These are phyloP conservation scores for Antigone vipio DNA, from an alignment of 2,113 vertebrate genomes.

Conservation along the genomic window DNA sequence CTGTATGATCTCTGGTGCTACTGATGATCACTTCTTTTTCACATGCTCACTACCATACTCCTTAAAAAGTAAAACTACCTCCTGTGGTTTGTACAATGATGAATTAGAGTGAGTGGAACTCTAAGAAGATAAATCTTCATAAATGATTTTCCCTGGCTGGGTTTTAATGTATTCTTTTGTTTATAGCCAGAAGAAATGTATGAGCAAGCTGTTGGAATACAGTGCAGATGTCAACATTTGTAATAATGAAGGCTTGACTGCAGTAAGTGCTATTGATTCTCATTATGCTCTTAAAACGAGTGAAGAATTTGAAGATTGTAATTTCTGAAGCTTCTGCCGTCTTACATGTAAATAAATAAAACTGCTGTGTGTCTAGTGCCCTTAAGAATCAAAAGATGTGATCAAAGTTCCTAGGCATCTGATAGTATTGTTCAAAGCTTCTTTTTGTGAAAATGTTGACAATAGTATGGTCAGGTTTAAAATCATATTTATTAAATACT, in stretches of 20 bases:
- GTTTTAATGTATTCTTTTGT: conserved; percentile 45
- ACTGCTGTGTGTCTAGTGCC: neutral
- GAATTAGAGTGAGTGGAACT: neutral
- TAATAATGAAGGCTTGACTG: conserved; percentile 98
- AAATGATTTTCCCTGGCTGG: neutral
- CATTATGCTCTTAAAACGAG: neutral
- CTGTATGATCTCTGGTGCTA: neutral
- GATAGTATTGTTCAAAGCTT: neutral
- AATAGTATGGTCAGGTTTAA: neutral
- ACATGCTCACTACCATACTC: neutral
- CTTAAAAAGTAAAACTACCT: neutral
- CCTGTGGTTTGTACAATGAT: neutral
- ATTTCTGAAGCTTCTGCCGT: neutral
- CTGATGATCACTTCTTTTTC: neutral
- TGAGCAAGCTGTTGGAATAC: conserved; percentile 94
- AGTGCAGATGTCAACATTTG: conserved; percentile 98
- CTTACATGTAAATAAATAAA: neutral
- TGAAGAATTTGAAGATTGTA: neutral
- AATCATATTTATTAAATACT: neutral
- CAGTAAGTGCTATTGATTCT: conserved; percentile 82
- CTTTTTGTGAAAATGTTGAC: neutral
- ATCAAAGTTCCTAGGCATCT: too few relatives aligned
- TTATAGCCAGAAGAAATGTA: conserved; percentile 96
- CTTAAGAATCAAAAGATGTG: neutral
- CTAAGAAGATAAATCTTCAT: neutral